A percentile compares a stretch with the other conserved stretches of the same genome.
Conservation (phyloP, 2,113 vertebrate species). For the Vanacampus margaritifer region DNA sequence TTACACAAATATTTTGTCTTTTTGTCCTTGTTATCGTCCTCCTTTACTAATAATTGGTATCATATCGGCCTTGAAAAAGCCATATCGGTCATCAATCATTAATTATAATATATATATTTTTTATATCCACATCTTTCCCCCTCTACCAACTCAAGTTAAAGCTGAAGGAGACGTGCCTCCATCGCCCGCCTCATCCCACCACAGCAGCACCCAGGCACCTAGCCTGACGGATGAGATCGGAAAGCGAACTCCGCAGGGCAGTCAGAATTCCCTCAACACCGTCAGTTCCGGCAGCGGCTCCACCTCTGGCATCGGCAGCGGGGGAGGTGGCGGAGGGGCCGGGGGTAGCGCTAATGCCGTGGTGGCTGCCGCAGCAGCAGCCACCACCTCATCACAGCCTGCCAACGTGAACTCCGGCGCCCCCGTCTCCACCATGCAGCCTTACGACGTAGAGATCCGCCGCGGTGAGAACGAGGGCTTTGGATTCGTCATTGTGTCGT, state of each 20-base stretch:
- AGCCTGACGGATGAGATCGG: slow-evolving; percentile 86
- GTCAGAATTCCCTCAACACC: slow-evolving; percentile 96
- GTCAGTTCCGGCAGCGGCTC: slow-evolving; percentile 96
- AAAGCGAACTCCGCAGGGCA: slow-evolving; percentile 92
- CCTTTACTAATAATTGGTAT: too few species aligned
- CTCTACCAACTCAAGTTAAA: slow-evolving; percentile 61
- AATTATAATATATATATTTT: neutral
- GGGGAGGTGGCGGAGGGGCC: slow-evolving; percentile 69
- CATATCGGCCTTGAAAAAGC: too few species aligned
- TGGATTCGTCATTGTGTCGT: slow-evolving; percentile 96
- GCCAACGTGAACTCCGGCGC: slow-evolving; percentile 16
- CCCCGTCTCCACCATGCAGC: slow-evolving; percentile 71
- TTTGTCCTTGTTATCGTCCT: too few species aligned
- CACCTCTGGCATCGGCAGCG: slow-evolving; percentile 85
- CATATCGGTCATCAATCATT: too few species aligned
- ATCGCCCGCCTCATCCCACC: slow-evolving; percentile 94
- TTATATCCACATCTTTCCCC: neutral
- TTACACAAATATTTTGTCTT: too few species aligned
- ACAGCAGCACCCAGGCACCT: slow-evolving; percentile 93
- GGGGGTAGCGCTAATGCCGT: slow-evolving; percentile 70
- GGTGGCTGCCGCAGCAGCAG: neutral
- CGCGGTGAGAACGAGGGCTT: slow-evolving; percentile 95
- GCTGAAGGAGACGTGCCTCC: slow-evolving; percentile 88
- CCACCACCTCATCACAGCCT: slow-evolving; percentile 71
- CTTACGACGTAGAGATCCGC: slow-evolving; percentile 94